These are phyloP conservation scores for Glaucopsyche alexis DNA, from an alignment of 2,888 invertebrate genomes.

Conservation along the genomic window DNA sequence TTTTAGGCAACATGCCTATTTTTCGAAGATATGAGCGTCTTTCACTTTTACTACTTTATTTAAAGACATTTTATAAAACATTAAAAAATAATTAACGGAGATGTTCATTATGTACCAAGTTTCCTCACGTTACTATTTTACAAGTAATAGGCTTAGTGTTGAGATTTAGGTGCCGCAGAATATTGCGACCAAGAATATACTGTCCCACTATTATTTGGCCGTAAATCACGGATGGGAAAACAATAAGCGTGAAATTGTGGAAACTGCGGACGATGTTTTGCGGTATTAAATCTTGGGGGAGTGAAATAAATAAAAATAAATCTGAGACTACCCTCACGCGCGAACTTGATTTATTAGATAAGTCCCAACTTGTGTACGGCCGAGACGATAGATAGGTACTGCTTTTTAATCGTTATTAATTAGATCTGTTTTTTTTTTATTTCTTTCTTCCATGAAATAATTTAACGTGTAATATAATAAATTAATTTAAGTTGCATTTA, in stretches of 20 bases:
- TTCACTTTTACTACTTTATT: no score
- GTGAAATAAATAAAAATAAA: conserved; percentile 80
- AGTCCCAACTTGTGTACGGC: conserved; percentile 40
- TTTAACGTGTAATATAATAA: not conserved
- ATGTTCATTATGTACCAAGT: not conserved
- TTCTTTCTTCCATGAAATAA: not conserved
- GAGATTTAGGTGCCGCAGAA: conserved; percentile 79
- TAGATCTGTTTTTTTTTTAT: conserved; percentile 38
- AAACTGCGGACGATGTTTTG: conserved; percentile 74
- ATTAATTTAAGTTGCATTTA: not conserved
- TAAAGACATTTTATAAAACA: not conserved
- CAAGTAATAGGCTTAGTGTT: conserved; percentile 68
- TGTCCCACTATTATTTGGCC: conserved; percentile 71
- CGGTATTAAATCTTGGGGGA: conserved; percentile 77
- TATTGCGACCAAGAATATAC: conserved; percentile 76
- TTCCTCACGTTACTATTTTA: conserved; percentile 29
- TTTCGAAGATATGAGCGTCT: no score
- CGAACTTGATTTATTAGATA: conserved; percentile 70
- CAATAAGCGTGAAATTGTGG: conserved; percentile 81
- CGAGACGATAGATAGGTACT: conserved; percentile 42
- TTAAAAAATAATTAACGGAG: not conserved
- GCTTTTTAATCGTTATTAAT: conserved; percentile 58
- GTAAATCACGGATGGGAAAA: conserved; percentile 80
- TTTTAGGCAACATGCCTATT: no score
- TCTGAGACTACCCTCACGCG: conserved; percentile 66